Evolutionary conservation across 23 tunicate species (phyloP).

Genomic region (Ciona savignyi): DNA sequence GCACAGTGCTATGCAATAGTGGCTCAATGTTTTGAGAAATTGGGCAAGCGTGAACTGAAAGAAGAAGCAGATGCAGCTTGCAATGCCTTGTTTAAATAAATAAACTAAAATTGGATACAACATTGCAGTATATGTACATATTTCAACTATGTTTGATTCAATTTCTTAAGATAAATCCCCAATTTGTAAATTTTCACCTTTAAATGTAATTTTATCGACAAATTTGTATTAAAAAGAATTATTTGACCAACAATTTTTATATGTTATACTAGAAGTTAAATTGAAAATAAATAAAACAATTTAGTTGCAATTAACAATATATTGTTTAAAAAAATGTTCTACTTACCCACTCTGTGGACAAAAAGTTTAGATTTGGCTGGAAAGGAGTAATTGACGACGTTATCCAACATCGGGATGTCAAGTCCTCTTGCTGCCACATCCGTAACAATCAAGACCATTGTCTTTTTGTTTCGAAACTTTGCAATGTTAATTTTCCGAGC

Average conservation of each 20-base stretch:
- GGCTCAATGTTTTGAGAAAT: background rate
- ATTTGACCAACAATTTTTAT: too few species aligned
- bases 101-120: too few species aligned
- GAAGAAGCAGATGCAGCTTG: too few species aligned
- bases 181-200: too few species aligned
- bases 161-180: too few species aligned
- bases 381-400: constrained; percentile 83
- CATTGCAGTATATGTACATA: too few species aligned
- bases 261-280: too few species aligned
- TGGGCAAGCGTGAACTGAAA: background rate
- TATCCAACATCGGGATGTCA: constrained; percentile 96
- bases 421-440: constrained; percentile 98
- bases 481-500: constrained; percentile 83
- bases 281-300: too few species aligned
- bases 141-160: too few species aligned
- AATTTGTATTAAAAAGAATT: too few species aligned
- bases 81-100: too few species aligned
- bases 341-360: constrained; percentile 96
- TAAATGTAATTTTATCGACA: too few species aligned
- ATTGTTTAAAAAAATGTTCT: background rate
- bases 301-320: background rate
- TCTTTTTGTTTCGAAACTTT: constrained; percentile 56
- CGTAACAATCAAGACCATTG: constrained; percentile 68
- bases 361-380: constrained; percentile 90
- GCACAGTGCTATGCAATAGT: background rate